These are phyloP conservation scores for Phainopepla nitens DNA, from an alignment of 2,113 vertebrate genomes.

Conservation along the genomic window DNA sequence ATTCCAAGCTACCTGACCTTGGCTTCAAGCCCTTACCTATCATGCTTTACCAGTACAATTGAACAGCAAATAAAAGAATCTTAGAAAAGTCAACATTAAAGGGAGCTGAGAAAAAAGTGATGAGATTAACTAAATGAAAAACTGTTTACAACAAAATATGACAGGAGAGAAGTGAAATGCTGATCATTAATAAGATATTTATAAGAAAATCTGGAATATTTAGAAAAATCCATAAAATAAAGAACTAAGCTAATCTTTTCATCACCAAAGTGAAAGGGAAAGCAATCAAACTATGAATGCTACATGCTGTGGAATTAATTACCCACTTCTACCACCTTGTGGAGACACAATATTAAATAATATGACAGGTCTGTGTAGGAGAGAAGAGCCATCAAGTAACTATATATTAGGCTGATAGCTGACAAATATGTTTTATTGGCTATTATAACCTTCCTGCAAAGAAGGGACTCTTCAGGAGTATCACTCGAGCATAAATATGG, in stretches of 20 bases:
- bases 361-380: background rate
- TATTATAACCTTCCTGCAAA: background rate
- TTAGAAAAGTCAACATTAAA: background rate
- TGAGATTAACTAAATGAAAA: background rate
- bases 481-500: background rate
- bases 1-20: background rate
- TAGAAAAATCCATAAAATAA: background rate
- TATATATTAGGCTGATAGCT: background rate
- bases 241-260: background rate
- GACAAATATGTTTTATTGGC: background rate
- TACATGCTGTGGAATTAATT: slow-evolving; percentile 36
- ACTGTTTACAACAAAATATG: background rate
- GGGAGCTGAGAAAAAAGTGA: background rate
- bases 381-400: background rate
- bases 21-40: background rate
- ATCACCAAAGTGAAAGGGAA: background rate
- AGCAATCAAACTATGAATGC: background rate
- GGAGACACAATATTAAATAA: slow-evolving; percentile 24
- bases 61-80: background rate
- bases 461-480: background rate
- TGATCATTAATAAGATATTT: background rate
- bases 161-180: background rate
- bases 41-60: background rate
- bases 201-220: background rate
- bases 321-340: slow-evolving; percentile 62